These are phyloP conservation scores for Leptinotarsa haldemani DNA, from an alignment of 2,888 invertebrate species.

Conservation along the genomic window DNA sequence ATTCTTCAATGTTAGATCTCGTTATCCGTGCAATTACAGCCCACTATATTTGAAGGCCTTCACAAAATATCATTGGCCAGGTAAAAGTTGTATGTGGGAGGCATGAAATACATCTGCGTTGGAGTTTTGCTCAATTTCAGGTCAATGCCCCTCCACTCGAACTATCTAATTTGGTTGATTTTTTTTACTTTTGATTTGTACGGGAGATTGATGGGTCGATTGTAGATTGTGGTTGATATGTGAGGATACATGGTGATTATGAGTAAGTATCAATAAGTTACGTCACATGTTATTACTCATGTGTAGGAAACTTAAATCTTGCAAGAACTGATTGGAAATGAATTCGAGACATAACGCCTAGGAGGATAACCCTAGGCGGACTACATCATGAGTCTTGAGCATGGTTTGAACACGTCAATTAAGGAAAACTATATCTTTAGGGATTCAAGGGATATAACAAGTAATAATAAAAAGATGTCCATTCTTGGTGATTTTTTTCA, in stretches of 20 bases:
- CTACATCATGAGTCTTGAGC: too few species aligned
- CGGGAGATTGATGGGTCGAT: slow-evolving; percentile 16
- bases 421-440: too few species aligned
- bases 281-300: too few species aligned
- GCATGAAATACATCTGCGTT: slow-evolving; percentile 55
- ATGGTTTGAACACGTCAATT: too few species aligned
- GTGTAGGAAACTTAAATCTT: too few species aligned
- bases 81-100: slow-evolving; percentile 58
- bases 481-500: too few species aligned
- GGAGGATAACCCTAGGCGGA: too few species aligned
- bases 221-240: neutral
- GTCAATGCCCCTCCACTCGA: slow-evolving; percentile 56
- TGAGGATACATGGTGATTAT: slow-evolving; percentile 1
- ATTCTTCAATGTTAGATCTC: slow-evolving; percentile 53
- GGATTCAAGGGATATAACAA: too few species aligned
- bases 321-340: neutral
- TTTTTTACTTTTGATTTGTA: slow-evolving; percentile 26
- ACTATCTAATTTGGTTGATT: slow-evolving; percentile 43
- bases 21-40: slow-evolving; percentile 54
- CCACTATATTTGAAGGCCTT: slow-evolving; percentile 55
- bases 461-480: too few species aligned
- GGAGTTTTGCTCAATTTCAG: slow-evolving; percentile 60
- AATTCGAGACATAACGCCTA: neutral
- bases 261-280: slow-evolving; percentile 1
- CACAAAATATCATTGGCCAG: slow-evolving; percentile 61